phyloP scores from a whole-genome alignment of 2,113 vertebrate species.

The rabbit (Oryctolagus cuniculus) region DNA sequence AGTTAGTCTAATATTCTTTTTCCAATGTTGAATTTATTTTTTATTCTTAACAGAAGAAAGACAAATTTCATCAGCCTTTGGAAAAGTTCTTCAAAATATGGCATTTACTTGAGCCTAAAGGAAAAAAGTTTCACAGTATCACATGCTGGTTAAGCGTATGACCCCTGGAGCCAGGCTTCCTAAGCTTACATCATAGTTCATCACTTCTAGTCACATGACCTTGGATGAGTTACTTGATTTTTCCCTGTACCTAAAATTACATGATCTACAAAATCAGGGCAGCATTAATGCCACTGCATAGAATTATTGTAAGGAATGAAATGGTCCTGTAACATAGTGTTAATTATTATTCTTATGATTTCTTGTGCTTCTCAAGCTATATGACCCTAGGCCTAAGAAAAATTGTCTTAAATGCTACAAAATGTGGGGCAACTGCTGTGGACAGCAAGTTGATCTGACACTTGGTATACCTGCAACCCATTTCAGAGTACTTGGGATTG shows the following conservation, averaged over 20 bases:
- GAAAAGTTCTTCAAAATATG: not conserved
- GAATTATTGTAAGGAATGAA: not conserved
- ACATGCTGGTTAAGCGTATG: rapidly evolving
- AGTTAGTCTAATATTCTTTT: not conserved
- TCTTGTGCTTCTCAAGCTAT: not conserved
- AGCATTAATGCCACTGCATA: not conserved
- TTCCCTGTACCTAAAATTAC: not conserved
- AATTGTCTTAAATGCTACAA: not conserved
- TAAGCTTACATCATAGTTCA: not conserved
- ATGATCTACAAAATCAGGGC: not conserved
- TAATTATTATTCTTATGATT: not conserved
- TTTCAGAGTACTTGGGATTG: too few species aligned
- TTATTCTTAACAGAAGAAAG: not conserved
- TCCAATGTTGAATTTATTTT: not conserved
- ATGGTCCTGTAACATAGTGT: too few species aligned
- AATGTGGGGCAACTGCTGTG: not conserved
- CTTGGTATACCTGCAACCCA: too few species aligned
- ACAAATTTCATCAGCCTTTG: not conserved
- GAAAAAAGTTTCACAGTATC: not conserved
- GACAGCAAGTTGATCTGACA: too few species aligned
- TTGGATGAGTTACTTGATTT: not conserved
- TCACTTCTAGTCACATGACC: not conserved
- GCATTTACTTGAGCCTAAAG: not conserved
- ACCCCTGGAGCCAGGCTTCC: not conserved
- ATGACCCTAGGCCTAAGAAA: slow-evolving; percentile 8